phyloP scores from a whole-genome alignment of 1,140 invertebrate genomes.

The Eufriesea mexicana region DNA sequence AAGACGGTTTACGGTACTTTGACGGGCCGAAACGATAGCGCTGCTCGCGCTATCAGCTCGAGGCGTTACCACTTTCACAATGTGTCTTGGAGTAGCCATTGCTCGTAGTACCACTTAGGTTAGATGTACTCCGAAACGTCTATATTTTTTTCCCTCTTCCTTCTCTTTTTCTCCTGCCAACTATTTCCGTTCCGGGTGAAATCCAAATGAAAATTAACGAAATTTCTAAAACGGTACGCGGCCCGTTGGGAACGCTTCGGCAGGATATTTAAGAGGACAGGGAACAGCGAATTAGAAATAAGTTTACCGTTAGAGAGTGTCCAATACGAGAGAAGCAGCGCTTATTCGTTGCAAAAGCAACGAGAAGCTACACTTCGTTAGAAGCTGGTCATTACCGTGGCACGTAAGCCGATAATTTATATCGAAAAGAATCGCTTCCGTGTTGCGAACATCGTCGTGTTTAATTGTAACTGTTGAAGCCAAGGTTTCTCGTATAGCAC shows the following conservation, averaged over 20 bases:
- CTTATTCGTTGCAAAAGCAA: constrained; percentile 19
- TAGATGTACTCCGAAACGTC: not conserved
- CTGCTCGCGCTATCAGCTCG: not conserved
- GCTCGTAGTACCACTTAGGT: not conserved
- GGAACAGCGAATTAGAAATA: constrained; percentile 23
- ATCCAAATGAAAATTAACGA: constrained; percentile 6
- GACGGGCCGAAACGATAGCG: not conserved
- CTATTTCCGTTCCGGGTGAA: not conserved
- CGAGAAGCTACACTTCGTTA: constrained; percentile 18
- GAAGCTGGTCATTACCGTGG: constrained; percentile 22
- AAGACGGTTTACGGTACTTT: constrained; percentile 22
- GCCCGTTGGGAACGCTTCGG: no score
- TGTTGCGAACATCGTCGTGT: constrained; percentile 9
- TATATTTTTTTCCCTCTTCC: no score
- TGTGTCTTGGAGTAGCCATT: not conserved
- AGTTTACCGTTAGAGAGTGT: constrained; percentile 33
- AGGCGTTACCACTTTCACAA: constrained; percentile 10
- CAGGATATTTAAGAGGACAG: not conserved
- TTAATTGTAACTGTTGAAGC: constrained; percentile 20
- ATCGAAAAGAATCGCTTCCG: constrained; percentile 40
- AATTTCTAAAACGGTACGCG: not conserved
- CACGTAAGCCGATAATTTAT: constrained; percentile 29
- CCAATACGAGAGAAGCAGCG: not conserved
- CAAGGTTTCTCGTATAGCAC: not conserved
- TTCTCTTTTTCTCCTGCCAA: not conserved